Percentiles rank a stretch among this genome's conserved stretches.
phyloP scores from a whole-genome alignment of 2,888 invertebrate genomes.

The Elegia similella region DNA sequence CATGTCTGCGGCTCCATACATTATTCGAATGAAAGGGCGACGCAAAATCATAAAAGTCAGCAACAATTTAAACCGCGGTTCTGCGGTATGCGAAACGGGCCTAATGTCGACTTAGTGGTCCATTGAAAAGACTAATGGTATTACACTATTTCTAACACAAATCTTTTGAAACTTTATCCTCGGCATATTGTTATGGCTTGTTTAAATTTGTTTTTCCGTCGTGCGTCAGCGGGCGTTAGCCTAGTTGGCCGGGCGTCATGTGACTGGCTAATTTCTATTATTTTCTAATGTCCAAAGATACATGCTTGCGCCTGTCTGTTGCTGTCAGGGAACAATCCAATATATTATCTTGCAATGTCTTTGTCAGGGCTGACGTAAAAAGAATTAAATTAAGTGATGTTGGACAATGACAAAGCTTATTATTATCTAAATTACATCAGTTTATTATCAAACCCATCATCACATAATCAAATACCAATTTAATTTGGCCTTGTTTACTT shows the following conservation, averaged over 20 bases:
- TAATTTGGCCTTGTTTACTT: too few species aligned
- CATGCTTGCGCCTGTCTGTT: constrained; percentile 20
- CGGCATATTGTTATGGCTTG: constrained; percentile 63
- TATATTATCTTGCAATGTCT: constrained; percentile 12
- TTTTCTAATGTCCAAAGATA: constrained; percentile 57
- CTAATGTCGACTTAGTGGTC: constrained; percentile 42
- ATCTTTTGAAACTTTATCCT: constrained; percentile 53
- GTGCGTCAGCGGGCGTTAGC: constrained; percentile 62
- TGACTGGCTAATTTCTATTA: constrained; percentile 56
- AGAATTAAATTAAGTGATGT: too few species aligned
- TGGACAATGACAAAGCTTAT: too few species aligned
- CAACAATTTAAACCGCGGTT: constrained; percentile 8
- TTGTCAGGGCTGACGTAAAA: too few species aligned
- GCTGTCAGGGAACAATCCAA: constrained; percentile 7
- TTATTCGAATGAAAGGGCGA: constrained; percentile 10
- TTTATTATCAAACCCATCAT: too few species aligned
- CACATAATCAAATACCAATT: too few species aligned
- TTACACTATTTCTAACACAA: constrained; percentile 39
- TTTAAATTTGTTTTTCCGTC: constrained; percentile 60
- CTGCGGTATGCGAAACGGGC: constrained; percentile 35
- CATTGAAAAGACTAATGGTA: constrained; percentile 57
- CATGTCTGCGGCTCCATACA: not conserved
- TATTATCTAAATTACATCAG: too few species aligned
- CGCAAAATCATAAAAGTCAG: constrained; percentile 13
- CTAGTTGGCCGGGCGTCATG: constrained; percentile 61